These are phyloP conservation scores for Rhabdomys pumilio DNA, from an alignment of 2,797 vertebrate genomes.

Conservation along the genomic window DNA sequence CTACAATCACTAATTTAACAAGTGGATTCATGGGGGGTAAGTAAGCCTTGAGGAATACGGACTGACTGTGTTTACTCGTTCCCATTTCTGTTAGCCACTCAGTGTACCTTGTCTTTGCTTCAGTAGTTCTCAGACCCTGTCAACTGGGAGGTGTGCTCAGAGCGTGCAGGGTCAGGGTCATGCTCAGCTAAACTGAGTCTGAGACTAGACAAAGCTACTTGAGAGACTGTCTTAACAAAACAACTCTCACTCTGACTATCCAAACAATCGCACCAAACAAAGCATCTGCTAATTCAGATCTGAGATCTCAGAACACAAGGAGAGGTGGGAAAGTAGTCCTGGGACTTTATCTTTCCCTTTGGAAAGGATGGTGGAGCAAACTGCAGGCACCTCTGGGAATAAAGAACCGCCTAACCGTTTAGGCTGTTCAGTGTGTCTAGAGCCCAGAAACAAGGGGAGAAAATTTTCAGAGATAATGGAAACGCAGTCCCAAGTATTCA, in stretches of 20 bases:
- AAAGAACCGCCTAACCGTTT: background rate
- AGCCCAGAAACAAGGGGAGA: background rate
- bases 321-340: background rate
- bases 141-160: background rate
- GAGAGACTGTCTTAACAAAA: background rate
- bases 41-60: constrained; percentile 8
- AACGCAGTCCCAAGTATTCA: background rate
- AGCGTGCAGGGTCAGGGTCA: background rate
- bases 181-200: background rate
- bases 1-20: background rate
- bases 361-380: too few species aligned
- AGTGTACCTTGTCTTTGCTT: background rate
- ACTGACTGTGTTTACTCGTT: background rate
- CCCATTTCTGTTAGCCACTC: background rate
- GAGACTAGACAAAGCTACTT: background rate
- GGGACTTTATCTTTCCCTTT: background rate
- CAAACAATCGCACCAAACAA: constrained; percentile 50
- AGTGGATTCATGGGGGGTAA: background rate
- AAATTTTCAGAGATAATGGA: constrained; percentile 1
- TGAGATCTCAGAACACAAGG: background rate
- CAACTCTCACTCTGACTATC: background rate
- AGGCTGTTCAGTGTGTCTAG: background rate
- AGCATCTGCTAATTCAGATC: background rate
- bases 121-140: background rate
- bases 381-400: background rate